These are phyloP conservation scores for Phymatocera aterrima DNA, from an alignment of 2,888 invertebrate genomes.

Conservation along the genomic window DNA sequence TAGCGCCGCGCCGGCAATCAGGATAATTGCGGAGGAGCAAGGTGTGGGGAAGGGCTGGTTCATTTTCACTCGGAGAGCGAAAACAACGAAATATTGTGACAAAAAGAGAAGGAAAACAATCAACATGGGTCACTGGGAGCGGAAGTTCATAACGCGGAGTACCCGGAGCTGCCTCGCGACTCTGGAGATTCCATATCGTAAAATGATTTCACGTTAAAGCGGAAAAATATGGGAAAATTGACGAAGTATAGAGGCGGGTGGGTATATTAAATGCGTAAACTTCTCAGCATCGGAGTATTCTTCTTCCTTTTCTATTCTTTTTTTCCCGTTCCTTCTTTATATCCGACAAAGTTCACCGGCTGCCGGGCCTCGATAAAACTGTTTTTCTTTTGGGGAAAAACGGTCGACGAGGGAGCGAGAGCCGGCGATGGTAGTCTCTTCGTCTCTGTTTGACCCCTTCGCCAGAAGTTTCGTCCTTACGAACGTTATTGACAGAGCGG, in stretches of 20 bases:
- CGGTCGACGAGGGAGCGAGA: background rate
- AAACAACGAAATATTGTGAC: background rate
- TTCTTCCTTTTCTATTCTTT: background rate
- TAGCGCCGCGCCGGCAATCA: too few species aligned
- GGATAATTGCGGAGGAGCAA: background rate
- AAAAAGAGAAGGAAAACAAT: too few species aligned
- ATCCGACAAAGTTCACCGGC: slow-evolving; percentile 64
- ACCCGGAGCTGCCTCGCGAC: background rate
- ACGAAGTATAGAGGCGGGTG: slow-evolving; percentile 18
- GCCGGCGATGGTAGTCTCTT: background rate
- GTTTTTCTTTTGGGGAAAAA: slow-evolving; percentile 64
- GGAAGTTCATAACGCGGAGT: too few species aligned
- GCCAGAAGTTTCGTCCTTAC: slow-evolving; percentile 19
- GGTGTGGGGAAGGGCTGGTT: too few species aligned
- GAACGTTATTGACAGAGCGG: slow-evolving; percentile 36
- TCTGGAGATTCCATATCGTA: background rate
- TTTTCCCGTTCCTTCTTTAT: slow-evolving; percentile 50
- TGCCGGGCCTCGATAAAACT: slow-evolving; percentile 70
- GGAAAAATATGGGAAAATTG: slow-evolving; percentile 28
- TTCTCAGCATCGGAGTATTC: slow-evolving; percentile 59
- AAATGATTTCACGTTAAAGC: background rate
- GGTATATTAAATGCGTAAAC: slow-evolving; percentile 67
- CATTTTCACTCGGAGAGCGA: too few species aligned
- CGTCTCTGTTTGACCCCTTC: slow-evolving; percentile 2
- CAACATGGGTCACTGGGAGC: too few species aligned